Evolutionary conservation across 2,113 vertebrate species (phyloP).

Genomic region (Myodes glareolus): DNA sequence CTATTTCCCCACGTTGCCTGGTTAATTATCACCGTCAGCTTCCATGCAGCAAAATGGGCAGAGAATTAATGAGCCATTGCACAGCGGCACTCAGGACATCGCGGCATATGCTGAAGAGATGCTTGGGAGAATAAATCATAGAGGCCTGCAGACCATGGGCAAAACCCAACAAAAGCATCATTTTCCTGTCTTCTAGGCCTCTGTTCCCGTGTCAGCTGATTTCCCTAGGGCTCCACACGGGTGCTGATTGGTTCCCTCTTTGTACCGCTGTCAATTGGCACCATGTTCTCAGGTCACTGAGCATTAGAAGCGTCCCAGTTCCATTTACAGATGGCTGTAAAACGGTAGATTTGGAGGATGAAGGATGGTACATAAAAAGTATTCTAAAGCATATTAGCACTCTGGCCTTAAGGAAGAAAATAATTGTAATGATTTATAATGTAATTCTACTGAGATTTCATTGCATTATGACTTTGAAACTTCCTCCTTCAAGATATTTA

Average conservation of each 20-base stretch:
- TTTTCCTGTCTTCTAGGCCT: background rate
- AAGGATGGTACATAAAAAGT: background rate
- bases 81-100: rapidly evolving
- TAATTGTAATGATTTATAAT: slow-evolving; percentile 2
- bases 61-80: background rate
- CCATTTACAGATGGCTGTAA: background rate
- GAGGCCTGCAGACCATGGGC: background rate
- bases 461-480: background rate
- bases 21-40: background rate
- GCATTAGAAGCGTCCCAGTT: background rate
- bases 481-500: background rate
- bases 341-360: background rate
- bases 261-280: background rate
- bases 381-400: background rate
- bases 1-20: background rate
- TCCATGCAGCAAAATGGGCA: background rate
- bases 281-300: slow-evolving; percentile 25
- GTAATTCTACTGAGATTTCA: slow-evolving; percentile 20
- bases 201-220: slow-evolving; percentile 7
- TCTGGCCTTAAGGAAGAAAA: background rate
- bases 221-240: background rate
- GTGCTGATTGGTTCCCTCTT: slow-evolving; percentile 5
- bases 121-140: background rate
- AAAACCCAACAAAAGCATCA: background rate
- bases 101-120: background rate